Evolutionary conservation across 2,113 vertebrate genomes (phyloP).

Genomic region (Xiphophorus hellerii): DNA sequence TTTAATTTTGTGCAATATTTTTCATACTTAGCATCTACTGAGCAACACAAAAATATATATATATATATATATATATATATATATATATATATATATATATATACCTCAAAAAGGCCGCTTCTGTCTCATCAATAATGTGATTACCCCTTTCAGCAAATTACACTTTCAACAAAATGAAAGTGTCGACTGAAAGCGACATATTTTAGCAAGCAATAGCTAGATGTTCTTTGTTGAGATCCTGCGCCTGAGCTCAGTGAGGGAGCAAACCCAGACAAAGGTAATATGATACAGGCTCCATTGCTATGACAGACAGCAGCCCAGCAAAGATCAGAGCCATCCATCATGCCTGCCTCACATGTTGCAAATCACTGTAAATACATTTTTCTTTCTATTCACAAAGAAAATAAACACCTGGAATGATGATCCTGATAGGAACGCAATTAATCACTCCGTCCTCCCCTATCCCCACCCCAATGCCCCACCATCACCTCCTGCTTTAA

Average conservation of each 20-base stretch:
- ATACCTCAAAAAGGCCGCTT: constrained; percentile 32
- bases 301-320: constrained; percentile 65
- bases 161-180: constrained; percentile 32
- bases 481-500: not conserved
- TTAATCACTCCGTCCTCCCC: constrained; percentile 25
- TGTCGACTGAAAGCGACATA: not conserved
- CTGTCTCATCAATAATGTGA: constrained; percentile 41
- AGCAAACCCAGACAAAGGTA: constrained; percentile 77
- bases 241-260: constrained; percentile 14
- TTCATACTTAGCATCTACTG: constrained; percentile 27
- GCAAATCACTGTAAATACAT: not conserved
- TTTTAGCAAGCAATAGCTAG: not conserved
- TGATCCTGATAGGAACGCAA: constrained; percentile 38
- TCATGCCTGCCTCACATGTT: constrained; percentile 24
- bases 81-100: constrained; percentile 32
- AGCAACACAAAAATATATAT: constrained; percentile 40
- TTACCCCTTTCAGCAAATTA: constrained; percentile 14
- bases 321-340: constrained; percentile 59
- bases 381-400: not conserved
- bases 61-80: not conserved
- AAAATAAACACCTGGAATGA: not conserved
- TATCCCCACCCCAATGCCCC: too few species aligned
- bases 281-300: constrained; percentile 73
- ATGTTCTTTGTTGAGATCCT: constrained; percentile 11
- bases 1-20: not conserved